Percentiles rank a stretch among this genome's conserved stretches.
Conservation (phyloP, 1,140 invertebrate genomes). For the Bombus ignitus region DNA sequence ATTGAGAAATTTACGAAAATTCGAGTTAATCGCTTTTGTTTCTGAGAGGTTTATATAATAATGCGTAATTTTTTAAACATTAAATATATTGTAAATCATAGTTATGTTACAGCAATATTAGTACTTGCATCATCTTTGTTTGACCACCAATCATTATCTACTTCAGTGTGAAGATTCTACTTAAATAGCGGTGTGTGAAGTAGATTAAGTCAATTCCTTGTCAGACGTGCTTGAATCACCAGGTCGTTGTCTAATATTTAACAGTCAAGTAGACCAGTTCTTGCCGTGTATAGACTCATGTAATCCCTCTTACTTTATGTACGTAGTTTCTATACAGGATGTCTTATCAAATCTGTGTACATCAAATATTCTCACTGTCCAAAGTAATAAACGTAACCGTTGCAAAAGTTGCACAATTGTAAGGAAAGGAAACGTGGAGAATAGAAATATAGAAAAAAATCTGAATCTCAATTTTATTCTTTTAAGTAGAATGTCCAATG, state of each 20-base stretch:
- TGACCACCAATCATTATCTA: neutral
- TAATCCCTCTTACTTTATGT: neutral
- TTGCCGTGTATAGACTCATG: too few relatives aligned
- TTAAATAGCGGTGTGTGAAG: neutral
- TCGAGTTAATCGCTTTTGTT: too few relatives aligned
- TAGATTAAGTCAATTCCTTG: neutral
- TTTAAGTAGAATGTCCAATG: neutral
- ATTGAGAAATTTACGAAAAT: neutral
- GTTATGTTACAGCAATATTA: neutral
- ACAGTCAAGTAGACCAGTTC: neutral
- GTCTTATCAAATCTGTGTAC: neutral
- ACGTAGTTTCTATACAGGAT: neutral
- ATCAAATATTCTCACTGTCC: neutral
- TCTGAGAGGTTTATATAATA: too few relatives aligned
- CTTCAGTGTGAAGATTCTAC: neutral
- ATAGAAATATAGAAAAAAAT: too few relatives aligned
- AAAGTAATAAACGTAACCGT: neutral
- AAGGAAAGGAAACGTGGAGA: neutral
- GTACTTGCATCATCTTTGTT: neutral
- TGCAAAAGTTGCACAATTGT: neutral
- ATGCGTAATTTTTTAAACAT: too few relatives aligned
- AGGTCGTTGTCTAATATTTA: neutral
- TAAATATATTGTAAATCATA: neutral
- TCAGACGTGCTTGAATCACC: neutral
- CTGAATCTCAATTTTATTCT: neutral